Evolutionary conservation across 2,797 vertebrate genomes (phyloP).

Genomic region (Saxicola maurus): DNA sequence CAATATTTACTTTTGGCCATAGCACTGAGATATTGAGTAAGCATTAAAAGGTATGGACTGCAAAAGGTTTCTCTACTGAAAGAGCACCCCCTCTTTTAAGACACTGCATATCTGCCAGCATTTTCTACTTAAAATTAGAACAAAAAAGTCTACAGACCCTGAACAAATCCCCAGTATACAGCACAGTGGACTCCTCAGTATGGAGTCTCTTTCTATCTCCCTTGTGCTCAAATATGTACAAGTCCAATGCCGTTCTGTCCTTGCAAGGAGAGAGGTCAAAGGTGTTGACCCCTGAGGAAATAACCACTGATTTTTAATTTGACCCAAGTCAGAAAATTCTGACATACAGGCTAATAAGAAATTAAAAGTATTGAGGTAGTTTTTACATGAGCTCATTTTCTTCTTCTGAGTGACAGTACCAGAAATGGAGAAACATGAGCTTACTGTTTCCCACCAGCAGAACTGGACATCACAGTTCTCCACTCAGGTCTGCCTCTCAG

Average conservation of each 20-base stretch:
- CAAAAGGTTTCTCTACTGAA: background rate
- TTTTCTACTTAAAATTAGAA: background rate
- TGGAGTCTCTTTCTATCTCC: background rate
- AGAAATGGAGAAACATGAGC: background rate
- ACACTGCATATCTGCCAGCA: background rate
- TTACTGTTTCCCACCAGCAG: background rate
- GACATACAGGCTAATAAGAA: background rate
- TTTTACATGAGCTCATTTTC: background rate
- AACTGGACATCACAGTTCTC: background rate
- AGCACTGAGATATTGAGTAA: background rate
- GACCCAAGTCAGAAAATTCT: background rate
- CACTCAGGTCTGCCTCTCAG: background rate
- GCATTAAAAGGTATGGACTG: background rate
- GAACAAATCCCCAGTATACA: background rate
- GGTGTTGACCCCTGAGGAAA: background rate
- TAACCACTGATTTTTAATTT: background rate
- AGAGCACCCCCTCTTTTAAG: background rate
- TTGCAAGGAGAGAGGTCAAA: background rate
- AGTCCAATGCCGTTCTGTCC: background rate
- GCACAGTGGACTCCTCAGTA: background rate
- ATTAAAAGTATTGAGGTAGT: background rate
- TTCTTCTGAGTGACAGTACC: fast-evolving
- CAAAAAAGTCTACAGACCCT: background rate
- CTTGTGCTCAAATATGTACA: background rate
- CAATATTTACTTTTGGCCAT: background rate